Conservation (phyloP, 2,113 vertebrate genomes). For the Antennarius striatus region DNA sequence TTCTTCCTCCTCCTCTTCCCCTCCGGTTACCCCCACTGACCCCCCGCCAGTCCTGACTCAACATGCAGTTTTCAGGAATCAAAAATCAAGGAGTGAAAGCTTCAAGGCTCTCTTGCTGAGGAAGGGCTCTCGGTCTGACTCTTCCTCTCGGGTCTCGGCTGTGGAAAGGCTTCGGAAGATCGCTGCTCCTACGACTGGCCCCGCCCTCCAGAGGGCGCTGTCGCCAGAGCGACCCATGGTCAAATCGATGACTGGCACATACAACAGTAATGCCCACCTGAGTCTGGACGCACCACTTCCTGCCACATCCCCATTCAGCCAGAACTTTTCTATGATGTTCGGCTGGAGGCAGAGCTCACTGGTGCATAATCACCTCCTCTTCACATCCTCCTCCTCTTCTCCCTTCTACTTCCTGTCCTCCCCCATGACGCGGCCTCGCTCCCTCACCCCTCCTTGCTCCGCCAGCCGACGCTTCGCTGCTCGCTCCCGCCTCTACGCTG, state of each 20-base stretch:
- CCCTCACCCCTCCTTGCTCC: conserved; percentile 88
- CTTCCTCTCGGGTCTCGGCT: conserved; percentile 86
- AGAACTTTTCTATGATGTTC: conserved; percentile 18
- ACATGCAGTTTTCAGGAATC: conserved; percentile 67
- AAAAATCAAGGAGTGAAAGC: conserved; percentile 83
- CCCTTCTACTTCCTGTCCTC: conserved; percentile 24
- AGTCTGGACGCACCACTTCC: conserved; percentile 4
- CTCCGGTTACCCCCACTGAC: conserved; percentile 75
- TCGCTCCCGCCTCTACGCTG: conserved; percentile 85
- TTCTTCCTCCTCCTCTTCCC: conserved; percentile 71
- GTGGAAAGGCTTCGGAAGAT: conserved; percentile 84
- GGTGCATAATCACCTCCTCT: conserved; percentile 66
- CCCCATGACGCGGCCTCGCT: conserved; percentile 71
- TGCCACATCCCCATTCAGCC: neutral
- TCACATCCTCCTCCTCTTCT: conserved; percentile 74
- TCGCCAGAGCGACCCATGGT: neutral
- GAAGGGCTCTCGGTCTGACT: conserved; percentile 86
- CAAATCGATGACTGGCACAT: neutral
- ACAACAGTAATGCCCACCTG: conserved; percentile 40
- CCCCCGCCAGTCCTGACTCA: conserved; percentile 72
- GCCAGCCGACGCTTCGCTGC: conserved; percentile 87
- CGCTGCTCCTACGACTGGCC: conserved; percentile 26
- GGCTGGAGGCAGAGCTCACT: conserved; percentile 12
- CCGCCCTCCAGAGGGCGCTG: conserved; percentile 71
- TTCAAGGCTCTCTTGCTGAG: conserved; percentile 93